phyloP scores from a whole-genome alignment of 2,797 vertebrate genomes.

The Cephalopachus bancanus region DNA sequence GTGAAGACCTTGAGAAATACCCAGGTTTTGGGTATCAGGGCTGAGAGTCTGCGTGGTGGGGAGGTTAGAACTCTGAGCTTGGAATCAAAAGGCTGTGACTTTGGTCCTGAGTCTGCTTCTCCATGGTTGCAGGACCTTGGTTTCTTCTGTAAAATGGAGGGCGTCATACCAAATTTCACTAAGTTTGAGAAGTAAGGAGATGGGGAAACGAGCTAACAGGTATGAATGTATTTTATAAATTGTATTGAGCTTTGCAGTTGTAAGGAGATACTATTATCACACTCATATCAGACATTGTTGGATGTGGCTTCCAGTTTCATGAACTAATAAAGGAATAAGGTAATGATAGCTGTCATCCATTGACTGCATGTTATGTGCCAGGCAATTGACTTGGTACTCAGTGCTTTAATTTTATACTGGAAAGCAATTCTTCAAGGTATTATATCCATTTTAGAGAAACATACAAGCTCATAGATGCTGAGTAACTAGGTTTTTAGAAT shows the following conservation, averaged over 20 bases:
- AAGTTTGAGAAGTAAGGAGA: neutral
- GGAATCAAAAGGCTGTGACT: neutral
- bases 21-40: neutral
- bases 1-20: neutral
- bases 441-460: constrained; percentile 1
- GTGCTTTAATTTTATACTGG: neutral
- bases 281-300: neutral
- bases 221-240: neutral
- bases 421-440: constrained; percentile 29
- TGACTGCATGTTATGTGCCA: neutral
- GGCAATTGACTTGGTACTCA: neutral
- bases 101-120: neutral
- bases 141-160: neutral
- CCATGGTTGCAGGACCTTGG: neutral
- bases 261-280: neutral
- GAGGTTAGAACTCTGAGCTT: neutral
- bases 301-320: neutral
- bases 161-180: neutral
- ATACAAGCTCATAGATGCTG: neutral
- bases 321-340: neutral
- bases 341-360: neutral
- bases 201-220: neutral
- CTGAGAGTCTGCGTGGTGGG: rapidly evolving
- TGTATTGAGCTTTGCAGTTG: neutral
- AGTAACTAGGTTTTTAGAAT: neutral